Base-by-base conservation (phyloP, 1,140 invertebrate species). In the Eulimnadia texana region DNA sequence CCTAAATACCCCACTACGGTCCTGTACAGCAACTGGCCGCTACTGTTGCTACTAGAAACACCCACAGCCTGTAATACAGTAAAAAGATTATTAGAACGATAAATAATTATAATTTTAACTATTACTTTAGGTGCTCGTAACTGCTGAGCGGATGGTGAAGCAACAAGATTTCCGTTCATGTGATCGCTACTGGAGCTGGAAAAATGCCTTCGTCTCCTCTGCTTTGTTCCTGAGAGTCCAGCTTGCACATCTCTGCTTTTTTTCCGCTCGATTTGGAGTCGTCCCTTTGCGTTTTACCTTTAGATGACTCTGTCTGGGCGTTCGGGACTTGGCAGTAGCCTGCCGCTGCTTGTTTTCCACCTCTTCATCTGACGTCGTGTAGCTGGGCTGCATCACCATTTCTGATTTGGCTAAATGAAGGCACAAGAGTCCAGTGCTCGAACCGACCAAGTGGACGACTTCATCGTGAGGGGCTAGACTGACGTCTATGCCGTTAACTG, bases 1-100 rank as follows among this genome's bases (percentile, higher is more conserved):
- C 93, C 93, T 53, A 96, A 77, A 72, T 96, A 97, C 0, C 93
- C 92, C 2, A 96, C 89, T 16, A 96, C 82, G 0, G 87, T 88
- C 63, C 86, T 81, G 67, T 88, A 88, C 60, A 90, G 64, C 1
- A 66, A 61, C 55, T 72, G 67, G 42, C 60, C 58, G 62, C 25
- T 49, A 50, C 6, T 13, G 62, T 60, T 63, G 56, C n/a, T 56
- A 56, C 10, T 33, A 27, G 42, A 11, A 47, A 54, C 52, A 25
- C 52, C 52, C 24, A 25, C 28, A 54, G 24, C 28, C 52, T 2
- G 52, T n/a, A n/a, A n/a, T n/a, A n/a, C n/a, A n/a, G n/a, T 1
- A 54, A 54, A 54, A 53, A 51, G 3, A 51, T 3, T 22, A 24
- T 54, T 53, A 23, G 51, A 52, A 52, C n/a, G n/a, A n/a, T n/a